Conservation (phyloP, 2,113 vertebrate species). For the Semnornis frantzii region DNA sequence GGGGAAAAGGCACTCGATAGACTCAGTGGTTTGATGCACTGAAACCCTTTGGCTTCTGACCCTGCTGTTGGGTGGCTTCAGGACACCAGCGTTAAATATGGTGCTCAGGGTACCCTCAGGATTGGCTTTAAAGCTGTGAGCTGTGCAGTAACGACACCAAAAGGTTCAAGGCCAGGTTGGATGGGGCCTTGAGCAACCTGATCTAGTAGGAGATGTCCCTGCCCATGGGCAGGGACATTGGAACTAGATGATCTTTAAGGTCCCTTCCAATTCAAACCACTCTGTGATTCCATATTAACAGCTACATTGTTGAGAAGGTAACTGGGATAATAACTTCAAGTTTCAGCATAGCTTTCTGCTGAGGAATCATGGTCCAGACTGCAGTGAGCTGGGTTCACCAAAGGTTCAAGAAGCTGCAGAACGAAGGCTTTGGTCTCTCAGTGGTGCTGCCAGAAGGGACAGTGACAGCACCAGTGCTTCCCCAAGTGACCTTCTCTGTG, state of each 20-base stretch:
- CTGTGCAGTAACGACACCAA: neutral
- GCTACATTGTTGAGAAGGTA: fast-evolving
- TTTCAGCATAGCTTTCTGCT: neutral
- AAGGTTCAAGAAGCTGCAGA: neutral
- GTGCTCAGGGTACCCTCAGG: neutral
- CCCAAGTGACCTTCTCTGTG: fast-evolving
- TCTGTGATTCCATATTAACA: neutral
- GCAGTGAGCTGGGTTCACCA: fast-evolving
- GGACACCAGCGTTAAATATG: fast-evolving
- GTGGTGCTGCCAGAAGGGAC: neutral
- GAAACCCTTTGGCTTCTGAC: neutral
- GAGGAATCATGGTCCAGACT: neutral
- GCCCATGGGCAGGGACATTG: too few species aligned
- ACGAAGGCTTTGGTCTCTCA: neutral
- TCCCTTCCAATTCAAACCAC: too few species aligned
- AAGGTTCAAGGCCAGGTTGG: too few species aligned
- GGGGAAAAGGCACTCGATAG: neutral
- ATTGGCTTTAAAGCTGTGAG: neutral
- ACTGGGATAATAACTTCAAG: too few species aligned
- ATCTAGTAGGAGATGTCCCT: too few species aligned
- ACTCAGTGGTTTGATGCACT: neutral
- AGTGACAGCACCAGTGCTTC: too few species aligned
- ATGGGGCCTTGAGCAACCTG: too few species aligned
- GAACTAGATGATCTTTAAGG: too few species aligned
- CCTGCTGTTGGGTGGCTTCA: neutral